Percentiles rank a stretch among this genome's conserved stretches.
Conservation (phyloP, 2,888 invertebrate genomes). For the Acanthoscelides obtectus region DNA sequence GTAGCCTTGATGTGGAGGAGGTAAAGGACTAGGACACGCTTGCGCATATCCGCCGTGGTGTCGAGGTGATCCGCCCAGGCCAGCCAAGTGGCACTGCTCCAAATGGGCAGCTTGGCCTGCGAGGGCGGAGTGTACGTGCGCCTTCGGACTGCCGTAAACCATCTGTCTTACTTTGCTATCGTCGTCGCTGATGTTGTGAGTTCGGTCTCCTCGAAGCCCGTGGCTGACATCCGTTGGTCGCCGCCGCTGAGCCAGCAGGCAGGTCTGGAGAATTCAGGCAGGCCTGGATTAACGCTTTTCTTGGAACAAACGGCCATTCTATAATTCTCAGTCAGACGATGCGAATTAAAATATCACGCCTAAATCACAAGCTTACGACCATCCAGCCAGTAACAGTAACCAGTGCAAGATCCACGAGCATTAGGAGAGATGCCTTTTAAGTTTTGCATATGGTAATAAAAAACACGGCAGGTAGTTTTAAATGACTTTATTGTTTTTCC, state of each 20-base stretch:
- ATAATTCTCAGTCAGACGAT: too few species aligned
- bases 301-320: slow-evolving; percentile 46
- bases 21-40: slow-evolving; percentile 71
- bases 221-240: slow-evolving; percentile 97
- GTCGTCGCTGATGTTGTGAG: slow-evolving; percentile 92
- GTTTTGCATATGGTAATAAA: too few species aligned
- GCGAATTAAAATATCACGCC: too few species aligned
- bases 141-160: slow-evolving; percentile 70
- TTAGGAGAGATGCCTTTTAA: too few species aligned
- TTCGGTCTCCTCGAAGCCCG: slow-evolving; percentile 98
- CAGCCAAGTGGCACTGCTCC: slow-evolving; percentile 41
- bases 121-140: slow-evolving; percentile 60
- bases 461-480: too few species aligned
- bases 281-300: slow-evolving; percentile 97
- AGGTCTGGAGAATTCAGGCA: slow-evolving; percentile 97
- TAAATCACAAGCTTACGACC: too few species aligned
- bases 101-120: slow-evolving; percentile 42
- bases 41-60: slow-evolving; percentile 58
- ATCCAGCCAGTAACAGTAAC: too few species aligned
- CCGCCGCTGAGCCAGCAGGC: slow-evolving; percentile 60
- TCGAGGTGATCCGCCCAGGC: slow-evolving; percentile 46
- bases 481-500: too few species aligned
- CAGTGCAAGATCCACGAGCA: too few species aligned
- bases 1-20: slow-evolving; percentile 53
- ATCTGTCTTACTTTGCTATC: slow-evolving; percentile 96